These are phyloP conservation scores for Rugalucina vietnamica DNA, from an alignment of 2,888 invertebrate species.

Conservation along the genomic window DNA sequence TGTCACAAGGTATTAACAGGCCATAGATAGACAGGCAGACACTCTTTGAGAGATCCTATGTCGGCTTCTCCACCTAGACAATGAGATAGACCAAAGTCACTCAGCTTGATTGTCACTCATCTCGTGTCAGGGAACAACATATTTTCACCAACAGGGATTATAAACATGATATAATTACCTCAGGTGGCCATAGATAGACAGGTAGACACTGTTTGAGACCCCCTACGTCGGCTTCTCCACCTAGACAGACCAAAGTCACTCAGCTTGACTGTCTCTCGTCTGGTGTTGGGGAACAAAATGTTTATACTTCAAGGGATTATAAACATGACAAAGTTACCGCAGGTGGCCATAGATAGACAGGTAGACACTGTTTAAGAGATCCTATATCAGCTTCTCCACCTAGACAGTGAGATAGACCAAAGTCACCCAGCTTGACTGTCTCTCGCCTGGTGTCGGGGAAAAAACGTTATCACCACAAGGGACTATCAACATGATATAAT, in stretches of 20 bases:
- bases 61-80: slow-evolving; percentile 27
- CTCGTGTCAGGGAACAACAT: slow-evolving; percentile 32
- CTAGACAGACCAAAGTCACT: slow-evolving; percentile 40
- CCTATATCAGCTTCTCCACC: slow-evolving; percentile 28
- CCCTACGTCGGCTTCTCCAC: slow-evolving; percentile 27
- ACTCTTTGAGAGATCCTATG: slow-evolving; percentile 39
- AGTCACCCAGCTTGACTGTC: slow-evolving; percentile 35
- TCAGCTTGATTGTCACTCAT: slow-evolving; percentile 18
- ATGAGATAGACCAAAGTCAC: slow-evolving; percentile 40
- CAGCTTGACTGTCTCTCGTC: slow-evolving; percentile 19
- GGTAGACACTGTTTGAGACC: slow-evolving; percentile 46
- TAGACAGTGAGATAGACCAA: slow-evolving; percentile 37
- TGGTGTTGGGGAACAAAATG: slow-evolving; percentile 31
- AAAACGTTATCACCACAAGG: too few relatives aligned
- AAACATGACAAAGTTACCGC: too few relatives aligned
- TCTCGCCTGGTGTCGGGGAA: slow-evolving; percentile 21
- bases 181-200: slow-evolving; percentile 48
- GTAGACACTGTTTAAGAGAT: slow-evolving; percentile 43
- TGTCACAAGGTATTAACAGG: too few relatives aligned
- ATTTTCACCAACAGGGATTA: slow-evolving; percentile 52
- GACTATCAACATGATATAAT: too few relatives aligned
- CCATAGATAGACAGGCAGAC: slow-evolving; percentile 46
- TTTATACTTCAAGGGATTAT: too few relatives aligned
- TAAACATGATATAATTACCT: too few relatives aligned
- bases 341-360: slow-evolving; percentile 48